Evolutionary conservation across 2,888 invertebrate genomes (phyloP).

Genomic region (Drosophila subquinaria): DNA sequence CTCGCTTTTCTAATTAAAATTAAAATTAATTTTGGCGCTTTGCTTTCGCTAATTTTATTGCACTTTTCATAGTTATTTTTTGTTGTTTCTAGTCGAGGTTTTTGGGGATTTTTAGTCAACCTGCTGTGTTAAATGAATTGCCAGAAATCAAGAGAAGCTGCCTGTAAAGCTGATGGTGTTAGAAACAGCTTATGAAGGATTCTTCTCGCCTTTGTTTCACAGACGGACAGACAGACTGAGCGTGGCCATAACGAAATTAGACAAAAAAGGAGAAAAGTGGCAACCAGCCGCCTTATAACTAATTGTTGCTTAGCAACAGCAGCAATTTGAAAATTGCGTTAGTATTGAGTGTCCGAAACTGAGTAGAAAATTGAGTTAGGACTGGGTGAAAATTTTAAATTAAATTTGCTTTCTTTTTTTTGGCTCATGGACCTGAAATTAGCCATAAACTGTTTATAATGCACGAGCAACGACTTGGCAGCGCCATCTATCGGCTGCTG

Average conservation of each 20-base stretch:
- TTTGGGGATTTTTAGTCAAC: conserved; percentile 36
- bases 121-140: conserved; percentile 65
- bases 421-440: conserved; percentile 9
- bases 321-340: conserved; percentile 58
- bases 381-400: conserved; percentile 56
- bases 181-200: conserved; percentile 24
- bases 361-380: conserved; percentile 61
- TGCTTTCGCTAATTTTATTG: conserved; percentile 54
- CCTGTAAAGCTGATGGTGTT: conserved; percentile 30
- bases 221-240: conserved; percentile 12
- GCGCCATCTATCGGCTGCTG: conserved; percentile 28
- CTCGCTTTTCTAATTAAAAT: conserved; percentile 68
- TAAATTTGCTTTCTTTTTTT: conserved; percentile 40
- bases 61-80: conserved; percentile 45
- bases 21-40: conserved; percentile 63
- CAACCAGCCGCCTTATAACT: conserved; percentile 46
- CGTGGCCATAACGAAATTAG: conserved; percentile 59
- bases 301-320: conserved; percentile 60
- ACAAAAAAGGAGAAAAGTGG: conserved; percentile 1
- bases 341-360: conserved; percentile 48
- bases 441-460: conserved; percentile 43
- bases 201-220: conserved; percentile 27
- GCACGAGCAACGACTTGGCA: conserved; percentile 21
- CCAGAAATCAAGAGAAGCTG: conserved; percentile 40
- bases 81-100: background rate